phyloP scores from a whole-genome alignment of 2,113 vertebrate species.

The Eublepharis macularius region DNA sequence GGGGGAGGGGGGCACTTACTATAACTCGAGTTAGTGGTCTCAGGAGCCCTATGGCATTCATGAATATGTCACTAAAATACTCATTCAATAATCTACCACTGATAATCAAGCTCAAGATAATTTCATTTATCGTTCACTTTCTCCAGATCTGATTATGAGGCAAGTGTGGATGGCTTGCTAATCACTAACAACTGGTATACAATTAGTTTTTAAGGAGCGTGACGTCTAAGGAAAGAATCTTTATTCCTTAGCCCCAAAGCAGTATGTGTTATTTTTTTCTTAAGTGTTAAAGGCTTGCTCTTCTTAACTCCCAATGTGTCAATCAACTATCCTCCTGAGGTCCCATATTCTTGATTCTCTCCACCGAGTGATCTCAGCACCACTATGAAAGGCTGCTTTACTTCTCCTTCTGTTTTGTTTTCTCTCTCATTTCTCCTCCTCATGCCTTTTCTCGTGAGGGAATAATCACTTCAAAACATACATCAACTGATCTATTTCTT shows the following conservation, averaged over 20 bases:
- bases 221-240: background rate
- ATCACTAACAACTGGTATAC: too few relatives aligned
- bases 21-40: too few relatives aligned
- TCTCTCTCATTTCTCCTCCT: background rate
- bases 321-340: background rate
- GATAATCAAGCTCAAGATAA: too few relatives aligned
- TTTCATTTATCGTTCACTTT: too few relatives aligned
- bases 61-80: too few relatives aligned
- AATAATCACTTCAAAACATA: background rate
- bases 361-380: background rate
- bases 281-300: background rate
- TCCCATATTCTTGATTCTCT: background rate
- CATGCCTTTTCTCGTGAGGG: constrained; percentile 1
- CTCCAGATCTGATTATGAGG: too few relatives aligned
- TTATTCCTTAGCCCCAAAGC: background rate
- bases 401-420: constrained; percentile 3
- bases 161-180: too few relatives aligned
- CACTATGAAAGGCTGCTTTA: background rate
- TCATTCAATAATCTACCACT: too few relatives aligned
- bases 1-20: too few relatives aligned
- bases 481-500: background rate
- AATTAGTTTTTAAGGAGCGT: background rate
- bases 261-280: constrained; percentile 1
- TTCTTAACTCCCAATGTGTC: background rate
- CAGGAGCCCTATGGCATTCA: too few relatives aligned